Evolutionary conservation across 2,113 vertebrate species (phyloP).

Genomic region (Nothobranchius kuhntae): DNA sequence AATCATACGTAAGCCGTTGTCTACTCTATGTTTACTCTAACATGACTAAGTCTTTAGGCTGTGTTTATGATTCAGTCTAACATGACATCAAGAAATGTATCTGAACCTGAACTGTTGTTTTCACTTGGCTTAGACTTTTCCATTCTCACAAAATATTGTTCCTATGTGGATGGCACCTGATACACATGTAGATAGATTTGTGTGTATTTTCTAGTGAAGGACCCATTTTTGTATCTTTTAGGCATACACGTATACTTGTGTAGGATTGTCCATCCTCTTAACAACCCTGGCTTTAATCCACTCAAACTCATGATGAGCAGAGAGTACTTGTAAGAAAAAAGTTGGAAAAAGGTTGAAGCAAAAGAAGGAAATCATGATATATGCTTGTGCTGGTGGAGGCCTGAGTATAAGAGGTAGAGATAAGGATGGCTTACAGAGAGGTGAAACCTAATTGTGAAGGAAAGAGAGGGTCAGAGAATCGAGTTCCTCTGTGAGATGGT

Average conservation of each 20-base stretch:
- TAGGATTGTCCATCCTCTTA: constrained; percentile 17
- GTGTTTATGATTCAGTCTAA: too few species aligned
- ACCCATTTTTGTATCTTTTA: background rate
- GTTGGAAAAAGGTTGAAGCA: constrained; percentile 45
- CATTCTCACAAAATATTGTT: too few species aligned
- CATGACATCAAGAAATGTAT: too few species aligned
- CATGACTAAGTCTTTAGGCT: too few species aligned
- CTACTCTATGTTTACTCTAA: too few species aligned
- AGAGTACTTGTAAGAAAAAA: constrained; percentile 35
- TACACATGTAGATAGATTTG: too few species aligned
- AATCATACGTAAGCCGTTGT: too few species aligned
- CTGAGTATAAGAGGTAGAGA: constrained; percentile 55
- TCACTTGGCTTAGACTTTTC: too few species aligned
- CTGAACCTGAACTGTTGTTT: too few species aligned
- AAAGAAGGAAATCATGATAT: constrained; percentile 54
- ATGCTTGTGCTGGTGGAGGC: constrained; percentile 59
- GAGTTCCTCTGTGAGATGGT: constrained; percentile 68
- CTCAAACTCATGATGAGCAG: constrained; percentile 49
- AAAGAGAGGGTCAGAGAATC: constrained; percentile 55
- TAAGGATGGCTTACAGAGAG: constrained; percentile 61
- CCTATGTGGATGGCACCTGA: too few species aligned
- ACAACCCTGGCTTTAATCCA: constrained; percentile 16
- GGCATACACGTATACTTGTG: constrained; percentile 8
- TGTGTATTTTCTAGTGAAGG: too few species aligned
- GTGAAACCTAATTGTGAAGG: constrained; percentile 69